These are phyloP conservation scores for Rhizomys pruinosus DNA, from an alignment of 2,113 vertebrate genomes.

Conservation along the genomic window DNA sequence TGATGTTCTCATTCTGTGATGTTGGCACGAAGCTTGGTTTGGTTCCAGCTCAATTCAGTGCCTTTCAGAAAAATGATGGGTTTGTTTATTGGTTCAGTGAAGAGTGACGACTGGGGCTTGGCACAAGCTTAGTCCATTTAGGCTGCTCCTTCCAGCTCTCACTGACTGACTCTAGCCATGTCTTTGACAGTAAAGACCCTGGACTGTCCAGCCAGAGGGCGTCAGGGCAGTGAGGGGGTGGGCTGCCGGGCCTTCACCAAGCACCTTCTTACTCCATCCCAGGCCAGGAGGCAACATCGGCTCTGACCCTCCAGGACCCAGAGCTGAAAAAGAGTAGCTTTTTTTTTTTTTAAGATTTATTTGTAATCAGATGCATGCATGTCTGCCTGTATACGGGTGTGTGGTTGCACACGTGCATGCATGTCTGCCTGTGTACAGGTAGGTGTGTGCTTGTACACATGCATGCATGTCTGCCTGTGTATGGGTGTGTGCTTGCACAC, in stretches of 20 bases:
- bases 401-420: too few species aligned
- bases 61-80: background rate
- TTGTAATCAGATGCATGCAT: too few species aligned
- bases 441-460: too few species aligned
- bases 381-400: too few species aligned
- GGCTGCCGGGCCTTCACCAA: background rate
- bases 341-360: too few species aligned
- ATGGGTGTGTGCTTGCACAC: too few species aligned
- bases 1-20: background rate
- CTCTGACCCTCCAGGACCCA: background rate
- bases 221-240: too few species aligned
- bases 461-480: too few species aligned
- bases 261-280: background rate
- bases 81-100: background rate
- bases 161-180: accelerated
- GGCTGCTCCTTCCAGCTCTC: background rate
- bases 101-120: background rate
- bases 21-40: background rate
- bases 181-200: background rate
- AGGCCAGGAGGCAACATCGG: background rate
- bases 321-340: too few species aligned
- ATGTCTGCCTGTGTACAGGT: too few species aligned
- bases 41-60: background rate
- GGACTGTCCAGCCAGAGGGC: background rate
- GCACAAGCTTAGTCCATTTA: background rate